A percentile compares a stretch with the other conserved stretches of the same genome.
These are phyloP conservation scores for Megalops atlanticus DNA, from an alignment of 2,113 vertebrate species.

Conservation along the genomic window DNA sequence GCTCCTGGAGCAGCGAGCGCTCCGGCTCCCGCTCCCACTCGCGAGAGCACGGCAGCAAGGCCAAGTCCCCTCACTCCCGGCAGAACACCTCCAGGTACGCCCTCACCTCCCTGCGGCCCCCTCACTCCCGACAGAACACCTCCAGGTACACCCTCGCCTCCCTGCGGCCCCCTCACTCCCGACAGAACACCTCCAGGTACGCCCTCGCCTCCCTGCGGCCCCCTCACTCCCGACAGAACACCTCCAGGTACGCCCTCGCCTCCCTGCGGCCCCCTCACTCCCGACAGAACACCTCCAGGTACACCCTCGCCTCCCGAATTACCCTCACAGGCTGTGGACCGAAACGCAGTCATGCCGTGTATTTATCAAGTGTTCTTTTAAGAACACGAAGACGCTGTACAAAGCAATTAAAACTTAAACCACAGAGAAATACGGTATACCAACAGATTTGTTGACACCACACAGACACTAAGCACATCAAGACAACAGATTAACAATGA, in stretches of 20 bases:
- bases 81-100: slow-evolving; percentile 70
- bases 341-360: too few relatives aligned
- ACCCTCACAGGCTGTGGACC: background rate
- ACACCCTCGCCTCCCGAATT: background rate
- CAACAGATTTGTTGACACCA: too few relatives aligned
- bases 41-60: slow-evolving; percentile 73
- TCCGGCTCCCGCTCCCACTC: slow-evolving; percentile 85
- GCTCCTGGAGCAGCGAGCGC: slow-evolving; percentile 86
- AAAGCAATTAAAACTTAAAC: too few relatives aligned
- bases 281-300: slow-evolving; percentile 65
- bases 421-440: too few relatives aligned
- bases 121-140: background rate
- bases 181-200: background rate
- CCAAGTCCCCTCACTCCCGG: slow-evolving; percentile 65
- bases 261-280: slow-evolving; percentile 48
- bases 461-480: too few relatives aligned
- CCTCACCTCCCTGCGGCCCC: background rate
- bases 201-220: too few relatives aligned
- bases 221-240: background rate
- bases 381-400: too few relatives aligned
- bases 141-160: background rate
- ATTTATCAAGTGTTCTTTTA: too few relatives aligned
- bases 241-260: background rate
- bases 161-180: background rate
- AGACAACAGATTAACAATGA: too few relatives aligned